A percentile compares a stretch with the other conserved stretches of the same genome.
Evolutionary conservation across 2,888 invertebrate genomes (phyloP).

Genomic region (Cosmorhoe ocellata): DNA sequence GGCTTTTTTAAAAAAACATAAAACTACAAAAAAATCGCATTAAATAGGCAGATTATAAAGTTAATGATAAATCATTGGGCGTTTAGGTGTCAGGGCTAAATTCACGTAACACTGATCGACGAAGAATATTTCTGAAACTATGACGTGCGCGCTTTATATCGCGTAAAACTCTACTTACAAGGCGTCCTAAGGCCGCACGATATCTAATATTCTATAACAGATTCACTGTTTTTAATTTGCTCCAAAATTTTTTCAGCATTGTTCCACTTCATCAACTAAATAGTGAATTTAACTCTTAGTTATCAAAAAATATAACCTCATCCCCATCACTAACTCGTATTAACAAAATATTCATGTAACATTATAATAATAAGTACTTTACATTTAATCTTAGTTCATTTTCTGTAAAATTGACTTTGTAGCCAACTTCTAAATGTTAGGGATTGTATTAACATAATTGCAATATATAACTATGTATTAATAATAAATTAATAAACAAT

Average conservation of each 20-base stretch:
- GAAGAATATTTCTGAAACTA: not conserved
- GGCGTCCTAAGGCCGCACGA: no score
- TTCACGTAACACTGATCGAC: slow-evolving; percentile 12
- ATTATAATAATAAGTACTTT: slow-evolving; percentile 10
- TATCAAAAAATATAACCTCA: slow-evolving; percentile 22
- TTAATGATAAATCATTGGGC: slow-evolving; percentile 7
- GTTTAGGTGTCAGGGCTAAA: slow-evolving; percentile 18
- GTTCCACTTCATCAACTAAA: not conserved
- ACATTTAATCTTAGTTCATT: slow-evolving; percentile 46
- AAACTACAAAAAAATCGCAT: slow-evolving; percentile 23
- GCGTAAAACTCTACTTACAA: no score
- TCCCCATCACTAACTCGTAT: slow-evolving; percentile 10
- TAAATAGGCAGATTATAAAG: slow-evolving; percentile 17
- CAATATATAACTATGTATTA: no score
- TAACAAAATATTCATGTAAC: slow-evolving; percentile 19
- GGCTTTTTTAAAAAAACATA: slow-evolving; percentile 27
- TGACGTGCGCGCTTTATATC: no score
- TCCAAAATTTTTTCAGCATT: not conserved
- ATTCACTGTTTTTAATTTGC: no score
- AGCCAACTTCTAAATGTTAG: not conserved
- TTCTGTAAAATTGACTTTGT: slow-evolving; percentile 36
- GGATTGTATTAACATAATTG: no score
- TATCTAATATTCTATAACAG: no score
- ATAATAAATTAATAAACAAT: no score
- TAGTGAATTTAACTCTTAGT: slow-evolving; percentile 26